Evolutionary conservation across 2,113 vertebrate genomes (phyloP), one percentile per base, ranked within the genome.

Genomic region (Phalacrocorax brasilianus): DNA sequence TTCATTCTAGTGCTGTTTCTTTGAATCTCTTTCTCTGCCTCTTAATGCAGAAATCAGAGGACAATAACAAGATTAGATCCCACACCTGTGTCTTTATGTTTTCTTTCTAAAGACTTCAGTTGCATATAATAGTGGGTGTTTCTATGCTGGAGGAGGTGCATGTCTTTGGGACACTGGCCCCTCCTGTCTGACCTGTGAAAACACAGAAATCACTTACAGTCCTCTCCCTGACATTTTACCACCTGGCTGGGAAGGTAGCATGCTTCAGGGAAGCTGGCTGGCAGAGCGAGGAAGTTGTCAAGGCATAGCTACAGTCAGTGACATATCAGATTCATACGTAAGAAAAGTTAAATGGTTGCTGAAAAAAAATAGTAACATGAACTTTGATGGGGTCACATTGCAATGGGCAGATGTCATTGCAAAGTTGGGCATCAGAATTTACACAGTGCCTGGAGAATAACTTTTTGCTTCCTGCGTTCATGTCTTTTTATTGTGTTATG

Each of bases 81-180:
- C 20, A 67, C 30, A 55, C 7, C 21, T 0, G 0, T 50, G 19
- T 61, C 50, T 90, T 75, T 53, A 35, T 0, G 1, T 66, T 23
- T n/a, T 67, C n/a, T 44, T 72, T 52, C 44, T 50, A 68, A 40
- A 0, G 1, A 73, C 85, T 85, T 61, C n/a, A 24, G 9, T 77
- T 76, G 77, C n/a, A 15, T 40, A 9, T 11, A 61, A 13, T 10
- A 49, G n/a, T 49, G 22, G 12, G 14, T 74, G 24, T 44, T 87
- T 79, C 35, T 74, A 10, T 55, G 24, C 8, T 40, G 49, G 44
- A 44, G 5, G 77, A 85, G 81, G 27, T 44, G 13, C n/a, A 8
- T 11, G 9, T 35, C 32, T 73, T 95, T 44, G n/a, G 32, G 58
- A 50, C 80, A 27, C 16, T 75, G 18, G 5, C 5, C 18, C 5